Evolutionary conservation across 2,888 invertebrate genomes (phyloP).

Genomic region (Ormyrus rosae): DNA sequence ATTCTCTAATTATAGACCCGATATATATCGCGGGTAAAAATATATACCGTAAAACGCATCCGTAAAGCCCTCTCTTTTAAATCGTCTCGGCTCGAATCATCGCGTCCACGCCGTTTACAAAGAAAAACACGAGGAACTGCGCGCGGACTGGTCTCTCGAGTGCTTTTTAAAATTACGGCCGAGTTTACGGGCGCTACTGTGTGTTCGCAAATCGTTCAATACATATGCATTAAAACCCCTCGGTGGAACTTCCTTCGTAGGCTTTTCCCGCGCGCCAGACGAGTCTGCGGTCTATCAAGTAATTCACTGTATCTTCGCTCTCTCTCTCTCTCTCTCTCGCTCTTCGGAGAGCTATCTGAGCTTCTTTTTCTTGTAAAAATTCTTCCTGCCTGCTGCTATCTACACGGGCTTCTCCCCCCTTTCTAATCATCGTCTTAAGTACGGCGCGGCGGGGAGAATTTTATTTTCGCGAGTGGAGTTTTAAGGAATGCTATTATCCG

Average conservation of each 20-base stretch:
- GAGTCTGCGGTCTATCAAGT: constrained; percentile 49
- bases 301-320: neutral
- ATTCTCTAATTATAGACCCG: no score
- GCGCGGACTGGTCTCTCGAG: constrained; percentile 24
- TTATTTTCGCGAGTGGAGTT: no score
- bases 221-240: constrained; percentile 45
- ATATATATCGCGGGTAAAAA: no score
- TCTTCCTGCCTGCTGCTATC: constrained; percentile 18
- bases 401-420: neutral
- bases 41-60: no score
- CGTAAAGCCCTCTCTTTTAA: no score
- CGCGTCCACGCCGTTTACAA: neutral
- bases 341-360: neutral
- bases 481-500: no score
- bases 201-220: constrained; percentile 43
- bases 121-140: neutral
- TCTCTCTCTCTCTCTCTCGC: constrained; percentile 2
- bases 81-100: no score
- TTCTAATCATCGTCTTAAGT: neutral
- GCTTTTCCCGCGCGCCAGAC: constrained; percentile 46
- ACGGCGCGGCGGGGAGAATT: no score
- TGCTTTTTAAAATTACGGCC: constrained; percentile 29
- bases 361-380: constrained; percentile 14
- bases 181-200: neutral
- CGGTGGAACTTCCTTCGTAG: constrained; percentile 42